Conservation (phyloP, 2,113 vertebrate species). For the Crotalus viridis region DNA sequence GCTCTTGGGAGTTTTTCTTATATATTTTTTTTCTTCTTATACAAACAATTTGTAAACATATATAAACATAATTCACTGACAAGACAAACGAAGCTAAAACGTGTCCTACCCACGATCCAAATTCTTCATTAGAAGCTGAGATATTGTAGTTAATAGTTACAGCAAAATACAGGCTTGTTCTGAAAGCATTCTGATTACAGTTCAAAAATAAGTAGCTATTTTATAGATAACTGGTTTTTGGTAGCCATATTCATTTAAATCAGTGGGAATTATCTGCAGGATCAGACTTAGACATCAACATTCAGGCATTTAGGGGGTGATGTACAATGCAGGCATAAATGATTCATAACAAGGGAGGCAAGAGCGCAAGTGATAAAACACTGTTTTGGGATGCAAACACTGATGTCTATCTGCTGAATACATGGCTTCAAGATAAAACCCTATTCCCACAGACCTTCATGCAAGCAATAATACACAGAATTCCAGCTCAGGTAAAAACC, state of each 20-base stretch:
- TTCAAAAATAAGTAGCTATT: neutral
- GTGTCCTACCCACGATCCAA: conserved; percentile 25
- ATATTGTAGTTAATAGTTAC: neutral
- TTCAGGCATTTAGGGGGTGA: neutral
- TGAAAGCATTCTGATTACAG: neutral
- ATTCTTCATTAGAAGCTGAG: conserved; percentile 24
- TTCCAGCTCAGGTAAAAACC: too few relatives aligned
- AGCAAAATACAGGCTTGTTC: neutral
- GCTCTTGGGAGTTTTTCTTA: neutral
- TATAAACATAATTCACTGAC: conserved; percentile 30
- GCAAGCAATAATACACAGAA: neutral
- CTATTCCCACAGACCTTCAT: neutral
- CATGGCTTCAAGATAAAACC: neutral
- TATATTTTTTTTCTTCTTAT: neutral
- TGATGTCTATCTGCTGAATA: neutral
- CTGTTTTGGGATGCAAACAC: neutral
- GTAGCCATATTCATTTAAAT: neutral
- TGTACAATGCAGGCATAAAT: neutral
- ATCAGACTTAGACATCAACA: neutral
- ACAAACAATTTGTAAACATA: neutral
- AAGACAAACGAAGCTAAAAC: conserved; percentile 40
- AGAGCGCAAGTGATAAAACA: neutral
- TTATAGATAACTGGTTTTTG: neutral
- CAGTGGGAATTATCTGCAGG: neutral
- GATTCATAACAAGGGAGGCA: neutral